Conservation (phyloP, 2,888 invertebrate genomes). For the Oscheius sp. region DNA sequence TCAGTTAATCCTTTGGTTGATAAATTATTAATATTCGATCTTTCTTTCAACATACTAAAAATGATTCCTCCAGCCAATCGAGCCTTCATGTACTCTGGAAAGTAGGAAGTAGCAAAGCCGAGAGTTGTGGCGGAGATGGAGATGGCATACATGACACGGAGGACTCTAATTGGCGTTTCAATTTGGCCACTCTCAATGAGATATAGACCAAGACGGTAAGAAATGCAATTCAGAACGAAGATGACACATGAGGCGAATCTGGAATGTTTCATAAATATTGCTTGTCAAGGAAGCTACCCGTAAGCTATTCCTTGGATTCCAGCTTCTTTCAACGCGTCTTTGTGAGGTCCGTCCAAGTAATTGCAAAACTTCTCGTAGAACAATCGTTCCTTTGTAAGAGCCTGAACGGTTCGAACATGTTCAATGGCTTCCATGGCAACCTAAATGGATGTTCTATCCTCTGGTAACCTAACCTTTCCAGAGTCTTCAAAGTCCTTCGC, state of each 20-base stretch:
- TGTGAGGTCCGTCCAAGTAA: conserved; percentile 52
- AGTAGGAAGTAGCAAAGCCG: conserved; percentile 70
- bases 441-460: conserved; percentile 31
- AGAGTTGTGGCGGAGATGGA: conserved; percentile 69
- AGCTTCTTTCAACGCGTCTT: conserved; percentile 53
- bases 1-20: conserved; percentile 52
- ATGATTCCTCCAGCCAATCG: conserved; percentile 69
- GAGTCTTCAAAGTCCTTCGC: conserved; percentile 72
- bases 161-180: conserved; percentile 21
- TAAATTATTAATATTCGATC: conserved; percentile 71
- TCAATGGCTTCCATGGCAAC: conserved; percentile 72
- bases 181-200: conserved; percentile 69
- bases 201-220: conserved; percentile 70
- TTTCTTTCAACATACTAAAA: conserved; percentile 70
- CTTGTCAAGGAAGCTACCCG: conserved; percentile 34
- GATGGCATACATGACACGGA: conserved; percentile 59
- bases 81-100: conserved; percentile 72
- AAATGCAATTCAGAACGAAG: conserved; percentile 70
- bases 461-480: conserved; percentile 52
- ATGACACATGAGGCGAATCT: conserved; percentile 67
- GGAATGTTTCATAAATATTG: conserved; percentile 4
- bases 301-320: conserved; percentile 56
- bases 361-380: conserved; percentile 68
- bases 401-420: conserved; percentile 72
- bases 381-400: conserved; percentile 71